Percentiles rank a stretch among this genome's conserved stretches.
Evolutionary conservation across 2,113 vertebrate species (phyloP).

Genomic region (Sander vitreus): DNA sequence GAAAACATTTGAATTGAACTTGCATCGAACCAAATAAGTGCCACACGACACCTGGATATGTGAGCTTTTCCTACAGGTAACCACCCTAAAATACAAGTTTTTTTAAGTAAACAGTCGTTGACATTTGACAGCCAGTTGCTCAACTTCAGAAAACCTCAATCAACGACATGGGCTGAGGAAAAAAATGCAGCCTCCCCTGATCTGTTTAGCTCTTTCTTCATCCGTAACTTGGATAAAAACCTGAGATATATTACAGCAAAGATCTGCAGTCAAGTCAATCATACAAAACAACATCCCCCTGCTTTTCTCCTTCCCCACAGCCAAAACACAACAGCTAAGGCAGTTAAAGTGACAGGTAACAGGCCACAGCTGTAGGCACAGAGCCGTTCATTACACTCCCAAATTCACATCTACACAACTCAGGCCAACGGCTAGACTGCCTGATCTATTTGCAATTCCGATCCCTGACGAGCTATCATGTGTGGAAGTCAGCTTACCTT

Average conservation of each 20-base stretch:
- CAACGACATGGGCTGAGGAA: not conserved
- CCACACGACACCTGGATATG: slow-evolving; percentile 4
- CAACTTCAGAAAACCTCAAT: not conserved
- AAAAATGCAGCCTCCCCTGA: not conserved
- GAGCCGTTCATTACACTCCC: not conserved
- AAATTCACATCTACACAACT: slow-evolving; percentile 27
- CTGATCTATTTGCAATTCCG: slow-evolving; percentile 38
- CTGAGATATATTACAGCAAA: slow-evolving; percentile 28
- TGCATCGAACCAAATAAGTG: not conserved
- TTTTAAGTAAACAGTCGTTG: not conserved
- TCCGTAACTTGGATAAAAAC: slow-evolving; percentile 35
- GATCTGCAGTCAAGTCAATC: slow-evolving; percentile 33
- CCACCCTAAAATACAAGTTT: not conserved
- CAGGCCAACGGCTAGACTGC: slow-evolving; percentile 21
- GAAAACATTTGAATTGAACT: slow-evolving; percentile 21
- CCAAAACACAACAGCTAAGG: slow-evolving; percentile 25
- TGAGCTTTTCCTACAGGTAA: not conserved
- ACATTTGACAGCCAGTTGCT: not conserved
- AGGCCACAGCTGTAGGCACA: slow-evolving; percentile 10
- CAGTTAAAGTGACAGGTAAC: slow-evolving; percentile 27
- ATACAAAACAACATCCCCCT: not conserved
- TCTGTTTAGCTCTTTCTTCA: slow-evolving; percentile 2
- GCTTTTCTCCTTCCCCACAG: not conserved
- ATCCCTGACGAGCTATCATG: slow-evolving; percentile 11
- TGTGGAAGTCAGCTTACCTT: slow-evolving; percentile 87